Evolutionary conservation across 37 sponge, comb jelly and placozoan genomes (phyloP).

Genomic region (Eunapius fragilis): DNA sequence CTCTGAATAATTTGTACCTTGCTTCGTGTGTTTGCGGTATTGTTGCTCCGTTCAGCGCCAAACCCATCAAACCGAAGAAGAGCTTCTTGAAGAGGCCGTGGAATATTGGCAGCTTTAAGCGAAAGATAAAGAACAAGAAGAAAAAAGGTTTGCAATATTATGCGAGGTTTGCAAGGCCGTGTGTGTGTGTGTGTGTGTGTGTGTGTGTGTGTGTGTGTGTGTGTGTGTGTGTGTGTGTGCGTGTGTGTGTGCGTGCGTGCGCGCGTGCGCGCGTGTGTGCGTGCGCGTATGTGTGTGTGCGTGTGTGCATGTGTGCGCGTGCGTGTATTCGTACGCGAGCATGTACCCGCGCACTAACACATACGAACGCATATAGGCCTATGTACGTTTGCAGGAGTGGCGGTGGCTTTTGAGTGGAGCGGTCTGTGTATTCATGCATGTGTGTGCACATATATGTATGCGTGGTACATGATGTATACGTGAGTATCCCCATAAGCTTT

Average conservation of each 20-base stretch:
- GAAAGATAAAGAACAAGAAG: constrained; percentile 45
- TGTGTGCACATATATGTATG: too few relatives aligned
- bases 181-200: constrained; percentile 1
- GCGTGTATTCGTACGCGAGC: not conserved
- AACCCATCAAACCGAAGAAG: not conserved
- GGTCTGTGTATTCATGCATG: too few relatives aligned
- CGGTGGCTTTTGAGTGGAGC: too few relatives aligned
- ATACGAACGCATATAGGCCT: too few relatives aligned
- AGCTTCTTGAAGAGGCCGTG: not conserved
- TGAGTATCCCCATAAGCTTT: too few relatives aligned
- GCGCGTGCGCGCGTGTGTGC: not conserved
- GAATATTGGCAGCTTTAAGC: constrained; percentile 49
- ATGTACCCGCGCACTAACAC: too few relatives aligned
- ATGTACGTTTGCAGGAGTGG: too few relatives aligned
- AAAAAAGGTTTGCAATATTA: constrained; percentile 34
- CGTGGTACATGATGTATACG: too few relatives aligned
- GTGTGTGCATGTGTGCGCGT: not conserved
- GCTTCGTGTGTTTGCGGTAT: not conserved
- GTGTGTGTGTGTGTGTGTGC: too few relatives aligned
- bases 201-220: not conserved
- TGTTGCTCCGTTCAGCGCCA: not conserved
- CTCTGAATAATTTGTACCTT: not conserved
- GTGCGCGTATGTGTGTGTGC: not conserved
- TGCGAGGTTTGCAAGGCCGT: not conserved
- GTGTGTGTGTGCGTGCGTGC: not conserved